phyloP scores from a whole-genome alignment of 2,888 invertebrate genomes.

The Plagodis dolabraria region DNA sequence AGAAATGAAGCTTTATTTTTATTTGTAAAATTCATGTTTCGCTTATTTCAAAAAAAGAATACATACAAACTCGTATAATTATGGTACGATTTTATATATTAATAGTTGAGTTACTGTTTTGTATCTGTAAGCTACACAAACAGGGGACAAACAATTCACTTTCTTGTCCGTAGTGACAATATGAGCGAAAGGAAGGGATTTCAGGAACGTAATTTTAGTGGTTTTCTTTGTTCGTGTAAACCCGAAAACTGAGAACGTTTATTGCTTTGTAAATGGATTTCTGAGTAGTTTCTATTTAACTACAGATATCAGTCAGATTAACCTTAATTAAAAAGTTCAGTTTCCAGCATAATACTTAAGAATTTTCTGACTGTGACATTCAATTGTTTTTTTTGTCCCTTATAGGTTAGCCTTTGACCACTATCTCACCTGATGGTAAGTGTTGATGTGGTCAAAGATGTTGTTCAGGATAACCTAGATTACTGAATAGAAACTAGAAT shows the following conservation, averaged over 20 bases:
- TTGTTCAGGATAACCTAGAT: no score
- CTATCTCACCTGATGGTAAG: no score
- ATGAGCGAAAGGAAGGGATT: conserved; percentile 31
- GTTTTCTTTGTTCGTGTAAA: conserved; percentile 27
- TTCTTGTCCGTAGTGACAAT: conserved; percentile 28
- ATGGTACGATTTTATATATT: no score
- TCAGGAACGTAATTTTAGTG: conserved; percentile 29
- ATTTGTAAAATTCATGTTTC: no score
- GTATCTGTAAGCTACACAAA: conserved; percentile 3
- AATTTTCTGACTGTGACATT: neutral
- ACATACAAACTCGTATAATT: no score
- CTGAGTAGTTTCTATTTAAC: conserved; percentile 12
- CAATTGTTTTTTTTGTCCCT: no score
- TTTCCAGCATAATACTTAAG: neutral
- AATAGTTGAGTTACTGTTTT: conserved; percentile 4
- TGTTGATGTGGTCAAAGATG: no score
- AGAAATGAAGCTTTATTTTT: no score
- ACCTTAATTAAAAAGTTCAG: neutral
- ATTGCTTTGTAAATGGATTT: conserved; percentile 24
- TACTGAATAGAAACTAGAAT: no score
- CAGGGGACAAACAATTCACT: conserved; percentile 35
- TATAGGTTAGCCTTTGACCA: no score
- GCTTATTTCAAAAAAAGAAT: no score
- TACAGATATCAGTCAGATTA: neutral
- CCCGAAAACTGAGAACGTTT: conserved; percentile 22